These are phyloP conservation scores for Dryococelus australis DNA, from an alignment of 2,888 invertebrate genomes.

Conservation along the genomic window DNA sequence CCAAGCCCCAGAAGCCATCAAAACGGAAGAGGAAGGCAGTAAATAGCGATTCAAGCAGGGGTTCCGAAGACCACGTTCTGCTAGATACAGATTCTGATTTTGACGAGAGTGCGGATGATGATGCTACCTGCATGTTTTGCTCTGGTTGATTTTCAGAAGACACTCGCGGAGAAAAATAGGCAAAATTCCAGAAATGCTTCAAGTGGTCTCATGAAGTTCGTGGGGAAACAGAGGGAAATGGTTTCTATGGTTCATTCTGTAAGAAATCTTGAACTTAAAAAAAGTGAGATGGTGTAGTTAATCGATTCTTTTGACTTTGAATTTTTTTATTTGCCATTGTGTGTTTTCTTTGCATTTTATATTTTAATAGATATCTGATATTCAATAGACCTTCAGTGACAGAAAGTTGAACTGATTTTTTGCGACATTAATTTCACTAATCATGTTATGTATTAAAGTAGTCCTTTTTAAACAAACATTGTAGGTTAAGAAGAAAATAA, in stretches of 20 bases:
- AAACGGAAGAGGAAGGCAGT: not conserved
- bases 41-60: not conserved
- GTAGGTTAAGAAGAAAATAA: too few species aligned
- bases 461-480: too few species aligned
- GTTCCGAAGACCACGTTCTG: not conserved
- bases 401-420: not conserved
- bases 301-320: not conserved
- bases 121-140: too few species aligned
- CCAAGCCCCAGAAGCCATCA: not conserved
- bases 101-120: too few species aligned
- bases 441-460: not conserved
- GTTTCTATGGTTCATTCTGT: not conserved
- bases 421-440: not conserved
- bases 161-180: not conserved
- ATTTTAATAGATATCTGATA: not conserved
- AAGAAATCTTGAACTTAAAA: not conserved
- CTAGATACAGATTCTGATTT: not conserved
- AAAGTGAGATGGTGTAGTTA: not conserved
- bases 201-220: not conserved
- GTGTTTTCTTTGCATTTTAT: not conserved
- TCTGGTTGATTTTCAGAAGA: too few species aligned
- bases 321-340: not conserved
- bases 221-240: not conserved
- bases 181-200: not conserved
- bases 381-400: not conserved